A percentile compares a stretch with the other conserved stretches of the same genome.
Conservation (phyloP, 2,113 vertebrate species). For the Neopipo cinnamomea region DNA sequence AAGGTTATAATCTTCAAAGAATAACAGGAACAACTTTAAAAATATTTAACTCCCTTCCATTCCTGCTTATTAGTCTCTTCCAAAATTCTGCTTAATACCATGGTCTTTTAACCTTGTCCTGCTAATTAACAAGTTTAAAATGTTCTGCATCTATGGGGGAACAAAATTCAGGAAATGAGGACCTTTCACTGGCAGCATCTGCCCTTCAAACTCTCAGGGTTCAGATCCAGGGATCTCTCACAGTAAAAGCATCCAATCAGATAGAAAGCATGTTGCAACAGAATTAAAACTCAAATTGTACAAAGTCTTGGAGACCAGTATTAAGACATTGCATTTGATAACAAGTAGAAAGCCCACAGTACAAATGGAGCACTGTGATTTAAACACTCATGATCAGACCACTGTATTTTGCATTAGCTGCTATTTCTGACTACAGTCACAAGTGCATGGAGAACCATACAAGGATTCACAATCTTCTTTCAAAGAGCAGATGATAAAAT, state of each 20-base stretch:
- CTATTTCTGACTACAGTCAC: conserved; percentile 37
- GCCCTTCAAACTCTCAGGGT: background rate
- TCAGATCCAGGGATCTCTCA: background rate
- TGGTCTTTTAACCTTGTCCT: background rate
- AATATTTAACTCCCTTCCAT: background rate
- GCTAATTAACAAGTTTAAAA: background rate
- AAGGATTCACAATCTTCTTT: conserved; percentile 49
- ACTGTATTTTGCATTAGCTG: background rate
- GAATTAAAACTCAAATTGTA: background rate
- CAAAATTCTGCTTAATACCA: background rate
- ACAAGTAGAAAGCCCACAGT: background rate
- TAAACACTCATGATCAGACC: conserved; percentile 1
- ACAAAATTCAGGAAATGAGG: background rate
- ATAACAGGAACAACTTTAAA: background rate
- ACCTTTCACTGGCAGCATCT: background rate
- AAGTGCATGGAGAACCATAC: conserved; percentile 25
- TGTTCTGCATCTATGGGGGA: background rate
- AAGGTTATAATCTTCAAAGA: background rate
- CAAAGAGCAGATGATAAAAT: conserved; percentile 37
- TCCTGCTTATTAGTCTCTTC: background rate
- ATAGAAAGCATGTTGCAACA: background rate
- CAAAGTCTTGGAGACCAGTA: background rate
- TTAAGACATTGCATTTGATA: background rate
- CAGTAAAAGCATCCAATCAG: background rate
- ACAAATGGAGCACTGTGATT: conserved; percentile 13